Conservation (phyloP, 2,113 vertebrate species). For the Gobio gobio region DNA sequence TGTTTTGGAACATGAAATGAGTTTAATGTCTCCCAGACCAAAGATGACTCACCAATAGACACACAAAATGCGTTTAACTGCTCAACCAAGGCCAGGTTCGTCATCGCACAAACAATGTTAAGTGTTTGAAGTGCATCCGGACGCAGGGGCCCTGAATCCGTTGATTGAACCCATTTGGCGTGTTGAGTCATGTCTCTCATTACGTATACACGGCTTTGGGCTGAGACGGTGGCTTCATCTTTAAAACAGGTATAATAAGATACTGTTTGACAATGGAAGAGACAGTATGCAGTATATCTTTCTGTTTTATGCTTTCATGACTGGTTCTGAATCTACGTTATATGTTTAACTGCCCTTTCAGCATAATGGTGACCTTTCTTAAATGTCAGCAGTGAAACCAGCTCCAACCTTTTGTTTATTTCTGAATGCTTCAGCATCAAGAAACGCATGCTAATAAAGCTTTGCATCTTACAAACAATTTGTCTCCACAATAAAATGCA, state of each 20-base stretch:
- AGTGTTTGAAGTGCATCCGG: constrained; percentile 17
- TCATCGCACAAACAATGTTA: constrained; percentile 30
- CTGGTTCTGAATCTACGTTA: neutral
- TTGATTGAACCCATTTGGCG: neutral
- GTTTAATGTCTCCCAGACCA: constrained; percentile 30
- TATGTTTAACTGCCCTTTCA: constrained; percentile 20
- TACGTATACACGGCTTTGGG: neutral
- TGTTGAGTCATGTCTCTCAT: constrained; percentile 7
- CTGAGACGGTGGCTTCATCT: neutral
- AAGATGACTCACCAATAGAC: constrained; percentile 37
- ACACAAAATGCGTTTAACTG: constrained; percentile 31
- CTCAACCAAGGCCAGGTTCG: constrained; percentile 12
- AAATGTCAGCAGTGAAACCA: constrained; percentile 23
- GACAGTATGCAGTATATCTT: neutral
- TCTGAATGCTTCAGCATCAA: neutral
- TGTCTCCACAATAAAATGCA: neutral
- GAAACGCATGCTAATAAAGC: neutral
- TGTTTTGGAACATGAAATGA: constrained; percentile 32
- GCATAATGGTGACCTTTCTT: constrained; percentile 16
- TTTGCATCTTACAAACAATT: neutral
- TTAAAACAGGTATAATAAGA: neutral
- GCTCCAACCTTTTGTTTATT: constrained; percentile 1
- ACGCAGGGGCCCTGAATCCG: neutral
- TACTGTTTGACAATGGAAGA: too few relatives aligned
- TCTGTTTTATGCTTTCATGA: neutral